Evolutionary conservation across 1,140 invertebrate genomes (phyloP), one percentile per base, ranked within the genome.

Genomic region (Drosophila saltans): DNA sequence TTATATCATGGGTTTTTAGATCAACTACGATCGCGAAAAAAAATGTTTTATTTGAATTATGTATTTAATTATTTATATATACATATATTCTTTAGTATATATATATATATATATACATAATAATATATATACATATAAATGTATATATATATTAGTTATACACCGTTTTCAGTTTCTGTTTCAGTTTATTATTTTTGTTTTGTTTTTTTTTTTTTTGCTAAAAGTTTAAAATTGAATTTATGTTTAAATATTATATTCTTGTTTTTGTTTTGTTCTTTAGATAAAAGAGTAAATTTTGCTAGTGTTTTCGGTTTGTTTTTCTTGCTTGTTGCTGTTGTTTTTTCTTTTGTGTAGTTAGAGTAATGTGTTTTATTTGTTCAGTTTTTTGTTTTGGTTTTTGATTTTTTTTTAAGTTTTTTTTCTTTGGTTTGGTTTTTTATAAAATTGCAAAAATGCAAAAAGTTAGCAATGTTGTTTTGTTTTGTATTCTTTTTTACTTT

Each of bases 381-480:
- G 21, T 74, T 75, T 77, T 69, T 52, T 30, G 55, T 1, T 9
- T 48, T 26, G 16, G 36, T 36, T 45, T 71, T 73, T 56, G n/a
- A 65, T 88, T 78, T 75, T 48, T 66, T 56, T 66, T 88, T 64
- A 4, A 30, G n/a, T 67, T 88, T 78, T 71, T 48, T 66, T 56
- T 66, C 84, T 64, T 74, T 45, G 66, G 62, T 66, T 66, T 69
- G 67, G 63, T 78, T 84, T 85, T 80, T 69, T 91, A 91, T 91
- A 91, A 91, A 91, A 91, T 91, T 91, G 90, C 90, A 91, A 91
- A 91, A 91, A 91, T 91, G 90, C 90, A 91, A 91, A 91, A 91
- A 91, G 90, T 81, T 91, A 91, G 89, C 89, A 91, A 91, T 89
- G 72, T 89, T 75, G 55, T 26, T 36, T 65, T 58, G 33, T 36